phyloP scores from a whole-genome alignment of 2,113 vertebrate species.

The Sphaerodactylus townsendi region DNA sequence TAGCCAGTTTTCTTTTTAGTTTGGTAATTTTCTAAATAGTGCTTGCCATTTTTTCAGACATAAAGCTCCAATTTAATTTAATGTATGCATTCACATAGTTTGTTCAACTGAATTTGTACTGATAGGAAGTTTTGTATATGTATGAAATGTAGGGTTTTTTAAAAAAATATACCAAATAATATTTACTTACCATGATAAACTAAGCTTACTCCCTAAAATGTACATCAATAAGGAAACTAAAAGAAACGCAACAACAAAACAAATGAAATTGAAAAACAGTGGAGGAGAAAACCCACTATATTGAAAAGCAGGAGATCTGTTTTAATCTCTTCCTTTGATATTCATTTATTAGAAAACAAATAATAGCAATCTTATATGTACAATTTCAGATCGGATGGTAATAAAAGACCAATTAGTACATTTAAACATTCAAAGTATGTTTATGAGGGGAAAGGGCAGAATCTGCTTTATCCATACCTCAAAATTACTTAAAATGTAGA shows the following conservation, averaged over 20 bases:
- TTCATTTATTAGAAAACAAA: neutral
- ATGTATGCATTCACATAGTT: neutral
- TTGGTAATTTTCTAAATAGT: neutral
- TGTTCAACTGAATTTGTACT: neutral
- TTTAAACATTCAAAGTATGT: too few relatives aligned
- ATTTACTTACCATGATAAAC: neutral
- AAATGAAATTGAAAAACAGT: too few relatives aligned
- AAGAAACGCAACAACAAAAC: too few relatives aligned
- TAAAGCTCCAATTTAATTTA: neutral
- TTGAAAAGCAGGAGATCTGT: neutral
- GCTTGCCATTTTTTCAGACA: neutral
- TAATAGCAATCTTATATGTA: neutral
- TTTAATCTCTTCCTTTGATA: neutral
- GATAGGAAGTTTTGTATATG: neutral
- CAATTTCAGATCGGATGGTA: neutral
- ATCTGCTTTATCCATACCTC: too few relatives aligned
- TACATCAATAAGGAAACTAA: neutral
- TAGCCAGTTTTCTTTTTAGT: constrained; percentile 23
- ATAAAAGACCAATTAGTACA: too few relatives aligned
- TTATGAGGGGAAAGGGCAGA: too few relatives aligned
- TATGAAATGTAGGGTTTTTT: neutral
- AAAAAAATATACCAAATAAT: neutral
- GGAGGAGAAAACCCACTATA: neutral
- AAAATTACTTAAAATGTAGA: too few relatives aligned
- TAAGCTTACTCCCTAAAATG: neutral